These are phyloP conservation scores for Pseudotriccus pelzelni DNA, from an alignment of 2,797 vertebrate species.

Conservation along the genomic window DNA sequence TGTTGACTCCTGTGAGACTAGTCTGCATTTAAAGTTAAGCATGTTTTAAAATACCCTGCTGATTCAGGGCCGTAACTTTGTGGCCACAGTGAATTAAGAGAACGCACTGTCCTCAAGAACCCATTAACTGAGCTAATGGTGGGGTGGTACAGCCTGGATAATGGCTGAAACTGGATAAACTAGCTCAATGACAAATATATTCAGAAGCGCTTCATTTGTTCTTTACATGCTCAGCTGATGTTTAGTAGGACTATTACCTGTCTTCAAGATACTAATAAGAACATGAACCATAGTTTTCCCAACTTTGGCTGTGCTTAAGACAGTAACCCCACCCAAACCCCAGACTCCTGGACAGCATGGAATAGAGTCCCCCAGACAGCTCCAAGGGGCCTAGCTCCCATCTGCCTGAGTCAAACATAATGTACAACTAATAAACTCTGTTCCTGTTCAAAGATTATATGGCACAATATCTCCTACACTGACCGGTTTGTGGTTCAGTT, in stretches of 20 bases:
- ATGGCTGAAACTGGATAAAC: not conserved
- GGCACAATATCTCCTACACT: not conserved
- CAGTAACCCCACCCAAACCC: not conserved
- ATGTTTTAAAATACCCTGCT: not conserved
- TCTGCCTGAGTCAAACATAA: not conserved
- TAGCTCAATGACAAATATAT: not conserved
- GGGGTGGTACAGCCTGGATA: not conserved
- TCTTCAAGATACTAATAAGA: not conserved
- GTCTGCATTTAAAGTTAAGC: not conserved
- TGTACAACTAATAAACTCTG: not conserved
- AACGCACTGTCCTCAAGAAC: not conserved
- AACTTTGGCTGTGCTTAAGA: not conserved
- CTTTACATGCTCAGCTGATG: not conserved
- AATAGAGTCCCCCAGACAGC: not conserved
- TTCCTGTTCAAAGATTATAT: not conserved
- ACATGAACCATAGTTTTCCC: not conserved
- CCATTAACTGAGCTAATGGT: not conserved
- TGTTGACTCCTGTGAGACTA: not conserved
- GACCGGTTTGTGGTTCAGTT: not conserved
- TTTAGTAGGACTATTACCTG: not conserved
- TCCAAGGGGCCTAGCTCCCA: not conserved
- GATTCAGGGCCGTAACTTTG: not conserved
- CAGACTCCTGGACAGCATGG: not conserved
- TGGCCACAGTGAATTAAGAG: not conserved
- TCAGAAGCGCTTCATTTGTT: not conserved